Base-by-base conservation (phyloP, 1,140 invertebrate genomes). In the Drosophila insularis region DNA sequence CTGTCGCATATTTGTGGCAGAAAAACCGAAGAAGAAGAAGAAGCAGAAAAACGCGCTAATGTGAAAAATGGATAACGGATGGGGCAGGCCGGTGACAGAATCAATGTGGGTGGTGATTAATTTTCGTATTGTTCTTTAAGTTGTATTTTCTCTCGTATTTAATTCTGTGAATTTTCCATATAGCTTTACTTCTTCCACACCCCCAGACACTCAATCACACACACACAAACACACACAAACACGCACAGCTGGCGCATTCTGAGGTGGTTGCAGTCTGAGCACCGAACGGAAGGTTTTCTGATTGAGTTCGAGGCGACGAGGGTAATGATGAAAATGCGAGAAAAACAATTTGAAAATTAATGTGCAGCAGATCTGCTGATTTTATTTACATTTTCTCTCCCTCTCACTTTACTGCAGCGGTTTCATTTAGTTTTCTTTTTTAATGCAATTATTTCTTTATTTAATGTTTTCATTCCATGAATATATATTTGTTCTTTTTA, bases 1-100 rank as follows among this genome's bases (percentile, higher is more conserved):
- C 68, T 89, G 84, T 89, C 84, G 80, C 84, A 87, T 87, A 84
- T 87, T 87, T 87, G 84, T 68, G 84, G 84, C 43, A 50, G 43
- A 19, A 11, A 27, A 27, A 27, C 27, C 17, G 1, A 1, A 11
- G 43, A 50, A 50, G 43, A 50, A 50, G 27, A 27, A 27, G 27
- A 27, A 21, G 14, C 17, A 19, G 2, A 50, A 50, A 50, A 50
- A 21, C 17, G 43, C 17, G 35, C 10, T 37, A 50, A 50, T 50
- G 43, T 74, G 68, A 86, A 73, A 65, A 56, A 68, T 56, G 74
- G 63, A 73, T 75, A 75, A 75, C 72, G 72, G 62, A 71, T 78
- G 74, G 40, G 23, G 65, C 23, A 46, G 14, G 23, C 37, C 61
- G 55, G 31, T 39, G 39, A 55, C 43, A 39, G 68, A 35, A 62